phyloP scores from a whole-genome alignment of 2,797 vertebrate genomes.

The Ispidina picta region DNA sequence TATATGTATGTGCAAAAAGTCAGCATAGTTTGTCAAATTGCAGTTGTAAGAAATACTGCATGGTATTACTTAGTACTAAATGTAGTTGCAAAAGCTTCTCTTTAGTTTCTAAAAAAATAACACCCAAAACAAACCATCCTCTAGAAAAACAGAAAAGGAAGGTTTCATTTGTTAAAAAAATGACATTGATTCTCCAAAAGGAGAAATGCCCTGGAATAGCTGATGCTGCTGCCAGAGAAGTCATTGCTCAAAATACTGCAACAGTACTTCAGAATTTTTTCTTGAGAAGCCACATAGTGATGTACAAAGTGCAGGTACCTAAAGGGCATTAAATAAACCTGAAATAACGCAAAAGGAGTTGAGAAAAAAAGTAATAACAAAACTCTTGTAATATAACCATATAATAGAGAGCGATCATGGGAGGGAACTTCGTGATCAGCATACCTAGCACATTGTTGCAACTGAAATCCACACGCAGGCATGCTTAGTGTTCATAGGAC shows the following conservation, averaged over 20 bases:
- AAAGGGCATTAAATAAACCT: not conserved
- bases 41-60: not conserved
- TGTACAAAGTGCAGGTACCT: not conserved
- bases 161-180: not conserved
- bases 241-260: not conserved
- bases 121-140: not conserved
- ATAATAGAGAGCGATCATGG: not conserved
- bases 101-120: not conserved
- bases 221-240: not conserved
- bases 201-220: not conserved
- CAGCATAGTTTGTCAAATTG: not conserved
- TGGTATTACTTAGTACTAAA: not conserved
- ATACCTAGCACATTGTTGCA: not conserved
- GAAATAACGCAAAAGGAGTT: not conserved
- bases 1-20: not conserved
- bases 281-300: not conserved
- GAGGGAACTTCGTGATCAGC: not conserved
- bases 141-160: not conserved
- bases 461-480: not conserved
- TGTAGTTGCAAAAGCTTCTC: not conserved
- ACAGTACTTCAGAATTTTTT: not conserved
- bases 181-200: not conserved
- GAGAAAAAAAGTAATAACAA: not conserved
- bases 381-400: not conserved
- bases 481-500: not conserved